A percentile compares a stretch with the other conserved stretches of the same genome.
These are phyloP conservation scores for Peromyscus maniculatus DNA, from an alignment of 2,113 vertebrate species.

Conservation along the genomic window DNA sequence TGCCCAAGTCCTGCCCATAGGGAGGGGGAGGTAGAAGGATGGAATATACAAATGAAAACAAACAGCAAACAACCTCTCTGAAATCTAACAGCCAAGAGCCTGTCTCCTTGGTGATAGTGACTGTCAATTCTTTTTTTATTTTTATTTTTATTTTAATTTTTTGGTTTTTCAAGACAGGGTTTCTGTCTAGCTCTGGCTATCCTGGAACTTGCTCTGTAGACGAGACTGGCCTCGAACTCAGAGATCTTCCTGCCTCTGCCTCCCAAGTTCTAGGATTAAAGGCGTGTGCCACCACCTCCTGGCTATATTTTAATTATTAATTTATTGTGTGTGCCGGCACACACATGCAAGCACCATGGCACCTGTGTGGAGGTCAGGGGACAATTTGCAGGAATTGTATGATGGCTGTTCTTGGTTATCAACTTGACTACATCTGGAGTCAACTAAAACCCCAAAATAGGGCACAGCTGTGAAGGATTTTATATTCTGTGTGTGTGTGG, in stretches of 20 bases:
- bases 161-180: neutral
- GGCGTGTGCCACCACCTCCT: neutral
- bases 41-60: too few species aligned
- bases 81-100: too few species aligned
- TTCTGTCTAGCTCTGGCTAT: neutral
- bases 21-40: too few species aligned
- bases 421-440: neutral
- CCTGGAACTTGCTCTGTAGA: neutral
- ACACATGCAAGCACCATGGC: neutral
- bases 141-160: too few species aligned
- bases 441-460: too few species aligned
- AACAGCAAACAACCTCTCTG: too few species aligned
- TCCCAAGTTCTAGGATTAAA: neutral
- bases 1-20: too few species aligned
- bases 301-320: neutral
- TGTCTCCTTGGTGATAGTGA: neutral
- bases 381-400: neutral
- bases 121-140: neutral
- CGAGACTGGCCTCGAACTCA: neutral
- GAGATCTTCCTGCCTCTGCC: neutral
- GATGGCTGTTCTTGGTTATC: neutral
- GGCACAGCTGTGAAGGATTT: neutral
- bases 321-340: neutral
- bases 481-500: neutral
- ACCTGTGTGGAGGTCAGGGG: neutral